phyloP scores from a whole-genome alignment of 2,113 vertebrate genomes.

The Cacatua alba region DNA sequence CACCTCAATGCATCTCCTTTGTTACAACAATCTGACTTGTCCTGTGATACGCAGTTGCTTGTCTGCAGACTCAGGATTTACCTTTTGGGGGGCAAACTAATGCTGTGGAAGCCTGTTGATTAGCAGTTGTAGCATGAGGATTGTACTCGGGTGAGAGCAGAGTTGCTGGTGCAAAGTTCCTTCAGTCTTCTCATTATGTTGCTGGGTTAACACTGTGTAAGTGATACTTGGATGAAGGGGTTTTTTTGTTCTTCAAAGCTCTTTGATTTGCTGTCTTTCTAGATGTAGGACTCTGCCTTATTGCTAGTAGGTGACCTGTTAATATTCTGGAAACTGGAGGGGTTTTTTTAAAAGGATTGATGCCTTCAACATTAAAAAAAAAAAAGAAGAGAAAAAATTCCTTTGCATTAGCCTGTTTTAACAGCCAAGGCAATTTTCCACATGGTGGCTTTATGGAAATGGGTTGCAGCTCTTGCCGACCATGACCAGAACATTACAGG shows the following conservation, averaged over 20 bases:
- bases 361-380: slow-evolving; percentile 7
- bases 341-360: slow-evolving; percentile 16
- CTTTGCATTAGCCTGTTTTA: slow-evolving; percentile 85
- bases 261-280: not conserved
- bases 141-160: not conserved
- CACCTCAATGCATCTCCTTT: not conserved
- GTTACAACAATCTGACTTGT: not conserved
- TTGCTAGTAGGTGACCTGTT: slow-evolving; percentile 33
- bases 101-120: not conserved
- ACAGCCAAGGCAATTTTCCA: slow-evolving; percentile 87
- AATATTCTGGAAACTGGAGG: slow-evolving; percentile 30
- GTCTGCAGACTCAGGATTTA: not conserved
- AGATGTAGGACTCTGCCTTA: not conserved
- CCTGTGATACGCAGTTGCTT: not conserved
- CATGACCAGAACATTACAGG: slow-evolving; percentile 89
- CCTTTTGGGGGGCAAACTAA: not conserved
- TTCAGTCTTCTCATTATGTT: not conserved
- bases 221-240: not conserved
- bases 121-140: not conserved
- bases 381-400: not conserved
- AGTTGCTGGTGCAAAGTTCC: not conserved
- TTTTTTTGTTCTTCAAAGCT: not conserved
- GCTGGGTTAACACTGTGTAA: not conserved
- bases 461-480: slow-evolving; percentile 71
- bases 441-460: slow-evolving; percentile 85